Base-by-base conservation (phyloP, 1,140 invertebrate genomes). In the Drosophila ercepeae region DNA sequence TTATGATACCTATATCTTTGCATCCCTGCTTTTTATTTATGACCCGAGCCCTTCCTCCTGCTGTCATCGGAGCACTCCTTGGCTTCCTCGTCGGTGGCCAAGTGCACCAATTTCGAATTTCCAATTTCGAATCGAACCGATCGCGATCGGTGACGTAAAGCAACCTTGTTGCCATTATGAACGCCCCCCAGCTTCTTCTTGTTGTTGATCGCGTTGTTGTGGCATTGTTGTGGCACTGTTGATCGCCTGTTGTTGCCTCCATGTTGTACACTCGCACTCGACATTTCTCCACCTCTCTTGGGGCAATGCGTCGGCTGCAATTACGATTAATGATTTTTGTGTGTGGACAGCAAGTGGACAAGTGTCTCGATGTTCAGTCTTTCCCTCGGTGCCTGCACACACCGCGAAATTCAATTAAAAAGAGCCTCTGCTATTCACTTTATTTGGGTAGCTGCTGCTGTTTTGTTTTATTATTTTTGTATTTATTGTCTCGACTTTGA, bases 61-160 rank as follows among this genome's bases (percentile, higher is more conserved):
- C 45, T 16, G 50, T 45, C 51, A 44, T 9, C 6, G 44, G 9
- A 9, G 42, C 49, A 61, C 39, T 61, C 49, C 42, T 57, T 41
- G 53, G 64, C 79, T 75, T 71, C 79, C 70, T 78, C 81, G 59
- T 64, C 52, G 65, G 55, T 39, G 61, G 60, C 60, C 75, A 84
- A 84, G 79, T 84, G 79, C 65, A 84, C 75, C 79, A 84, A 82
- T 88, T 88, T 72, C 74, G 52, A 49, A 64, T 59, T 88, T 72
- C 74, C 55, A 49, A 64, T 59, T n/a, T n/a, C 50, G 54, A 79
- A 21, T 21, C 21, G 21, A n/a, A 50, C 41, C 63, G 45, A 48
- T 58, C 53, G 72, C n/a, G n/a, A 21, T 21, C 21, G 21, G 71
- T 84, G 81, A 84, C 81, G 81, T 84, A 84, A 84, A 84, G 81